Conservation (phyloP, 2,888 invertebrate genomes). For the Hirtodrosophila trivittata region DNA sequence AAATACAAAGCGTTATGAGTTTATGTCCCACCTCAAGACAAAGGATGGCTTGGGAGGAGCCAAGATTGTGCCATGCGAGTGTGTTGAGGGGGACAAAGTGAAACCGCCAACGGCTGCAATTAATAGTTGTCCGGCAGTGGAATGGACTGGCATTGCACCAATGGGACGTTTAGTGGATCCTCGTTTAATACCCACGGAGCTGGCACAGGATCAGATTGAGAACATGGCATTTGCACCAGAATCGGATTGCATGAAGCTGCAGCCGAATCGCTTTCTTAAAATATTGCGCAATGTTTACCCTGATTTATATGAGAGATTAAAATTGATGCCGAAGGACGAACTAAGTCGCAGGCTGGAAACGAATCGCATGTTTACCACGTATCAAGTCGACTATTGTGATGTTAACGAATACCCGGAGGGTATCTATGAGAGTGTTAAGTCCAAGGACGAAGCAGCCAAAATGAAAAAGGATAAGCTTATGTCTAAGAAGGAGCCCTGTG, state of each 20-base stretch:
- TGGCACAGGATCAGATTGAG: conserved; percentile 66
- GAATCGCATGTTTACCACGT: conserved; percentile 86
- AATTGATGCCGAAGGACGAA: conserved; percentile 85
- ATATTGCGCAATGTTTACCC: conserved; percentile 84
- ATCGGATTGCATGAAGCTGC: conserved; percentile 72
- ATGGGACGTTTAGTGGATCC: conserved; percentile 80
- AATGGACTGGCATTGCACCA: conserved; percentile 83
- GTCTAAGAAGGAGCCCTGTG: conserved; percentile 67
- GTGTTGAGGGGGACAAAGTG: conserved; percentile 62
- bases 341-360: conserved; percentile 84
- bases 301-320: conserved; percentile 85
- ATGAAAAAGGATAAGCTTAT: conserved; percentile 58
- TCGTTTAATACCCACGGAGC: conserved; percentile 76
- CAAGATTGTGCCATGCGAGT: conserved; percentile 66
- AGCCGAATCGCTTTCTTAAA: conserved; percentile 82
- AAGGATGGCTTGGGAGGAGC: conserved; percentile 34
- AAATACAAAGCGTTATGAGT: conserved; percentile 75
- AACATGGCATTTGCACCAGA: conserved; percentile 63
- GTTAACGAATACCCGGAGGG: conserved; percentile 81
- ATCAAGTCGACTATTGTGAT: conserved; percentile 85
- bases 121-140: conserved; percentile 64
- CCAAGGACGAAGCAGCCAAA: conserved; percentile 65
- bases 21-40: conserved; percentile 49
- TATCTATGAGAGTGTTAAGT: conserved; percentile 75
- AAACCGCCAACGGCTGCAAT: conserved; percentile 58